A percentile compares a stretch with the other conserved stretches of the same genome.
These are phyloP conservation scores for Azemiops feae DNA, from an alignment of 2,113 vertebrate species.

Conservation along the genomic window DNA sequence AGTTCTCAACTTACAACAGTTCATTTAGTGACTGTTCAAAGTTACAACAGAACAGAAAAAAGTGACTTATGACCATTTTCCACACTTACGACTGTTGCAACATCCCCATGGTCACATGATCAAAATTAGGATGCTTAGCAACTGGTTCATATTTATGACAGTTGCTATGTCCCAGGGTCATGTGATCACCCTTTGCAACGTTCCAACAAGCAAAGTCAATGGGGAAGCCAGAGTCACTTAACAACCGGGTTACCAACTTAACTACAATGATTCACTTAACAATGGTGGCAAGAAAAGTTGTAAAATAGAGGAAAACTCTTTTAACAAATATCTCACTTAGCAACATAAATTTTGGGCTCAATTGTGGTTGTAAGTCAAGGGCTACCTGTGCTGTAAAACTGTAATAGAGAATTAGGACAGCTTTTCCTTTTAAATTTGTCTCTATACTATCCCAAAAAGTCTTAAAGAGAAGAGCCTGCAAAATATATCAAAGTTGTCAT, in stretches of 20 bases:
- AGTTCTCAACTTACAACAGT: neutral
- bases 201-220: neutral
- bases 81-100: neutral
- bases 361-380: neutral
- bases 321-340: neutral
- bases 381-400: neutral
- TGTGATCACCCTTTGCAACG: neutral
- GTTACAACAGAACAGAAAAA: neutral
- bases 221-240: neutral
- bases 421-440: neutral
- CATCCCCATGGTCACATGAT: neutral
- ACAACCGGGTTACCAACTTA: neutral
- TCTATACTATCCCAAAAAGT: neutral
- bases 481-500: neutral
- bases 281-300: neutral
- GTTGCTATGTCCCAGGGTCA: neutral
- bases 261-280: neutral
- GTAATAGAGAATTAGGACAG: neutral
- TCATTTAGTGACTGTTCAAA: neutral
- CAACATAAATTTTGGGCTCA: neutral
- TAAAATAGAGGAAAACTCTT: neutral
- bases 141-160: neutral
- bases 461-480: neutral
- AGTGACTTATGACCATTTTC: neutral
- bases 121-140: neutral